Conservation (phyloP, 2,888 invertebrate genomes). For the Harpalus rubripes region DNA sequence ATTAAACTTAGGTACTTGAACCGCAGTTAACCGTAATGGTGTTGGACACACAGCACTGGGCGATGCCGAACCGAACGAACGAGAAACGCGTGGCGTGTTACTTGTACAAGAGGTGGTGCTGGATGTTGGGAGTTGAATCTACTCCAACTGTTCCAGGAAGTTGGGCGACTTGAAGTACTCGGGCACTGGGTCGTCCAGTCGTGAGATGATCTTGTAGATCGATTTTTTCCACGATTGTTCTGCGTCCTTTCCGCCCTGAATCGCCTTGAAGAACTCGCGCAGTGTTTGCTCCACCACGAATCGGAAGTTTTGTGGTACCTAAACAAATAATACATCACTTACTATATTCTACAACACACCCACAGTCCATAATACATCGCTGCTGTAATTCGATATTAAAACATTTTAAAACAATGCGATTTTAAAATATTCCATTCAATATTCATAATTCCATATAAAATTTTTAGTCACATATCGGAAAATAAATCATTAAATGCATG, state of each 20-base stretch:
- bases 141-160: slow-evolving; percentile 99
- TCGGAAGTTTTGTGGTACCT: slow-evolving; percentile 99
- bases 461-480: no score
- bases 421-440: no score
- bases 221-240: slow-evolving; percentile 99
- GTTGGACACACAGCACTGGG: slow-evolving; percentile 64
- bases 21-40: slow-evolving; percentile 67
- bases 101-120: slow-evolving; percentile 68
- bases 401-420: not conserved
- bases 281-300: slow-evolving; percentile 98
- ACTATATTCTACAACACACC: not conserved
- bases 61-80: slow-evolving; percentile 67
- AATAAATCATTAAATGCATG: no score
- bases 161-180: slow-evolving; percentile 99
- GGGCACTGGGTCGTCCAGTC: slow-evolving; percentile 98
- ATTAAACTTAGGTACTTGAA: slow-evolving; percentile 62
- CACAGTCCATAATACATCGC: not conserved
- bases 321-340: slow-evolving; percentile 49
- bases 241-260: slow-evolving; percentile 96
- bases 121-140: slow-evolving; percentile 73
- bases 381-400: not conserved
- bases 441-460: no score
- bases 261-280: slow-evolving; percentile 99
- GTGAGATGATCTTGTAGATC: slow-evolving; percentile 99
- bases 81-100: slow-evolving; percentile 69